A percentile compares a stretch with the other conserved stretches of the same genome.
phyloP scores from a whole-genome alignment of 2,113 vertebrate genomes.

The Crotalus viridis region DNA sequence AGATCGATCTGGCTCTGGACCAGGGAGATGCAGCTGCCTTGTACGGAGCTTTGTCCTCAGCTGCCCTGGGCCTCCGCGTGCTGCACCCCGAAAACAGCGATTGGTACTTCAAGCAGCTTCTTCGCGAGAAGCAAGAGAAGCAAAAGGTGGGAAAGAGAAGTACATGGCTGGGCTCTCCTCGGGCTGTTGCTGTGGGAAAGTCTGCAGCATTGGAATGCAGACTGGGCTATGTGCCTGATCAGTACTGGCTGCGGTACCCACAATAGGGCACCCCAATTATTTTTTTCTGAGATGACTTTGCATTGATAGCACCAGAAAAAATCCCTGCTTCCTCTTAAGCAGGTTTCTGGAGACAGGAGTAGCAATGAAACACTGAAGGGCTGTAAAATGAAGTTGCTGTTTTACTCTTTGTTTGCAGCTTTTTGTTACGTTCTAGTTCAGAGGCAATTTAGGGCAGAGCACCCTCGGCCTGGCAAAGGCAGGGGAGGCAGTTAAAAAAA shows the following conservation, averaged over 20 bases:
- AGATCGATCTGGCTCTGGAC: constrained; percentile 79
- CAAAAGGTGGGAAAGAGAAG: constrained; percentile 74
- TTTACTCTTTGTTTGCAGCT: not conserved
- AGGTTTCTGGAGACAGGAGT: not conserved
- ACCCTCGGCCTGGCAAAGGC: not conserved
- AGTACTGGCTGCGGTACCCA: not conserved
- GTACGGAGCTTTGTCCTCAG: constrained; percentile 74
- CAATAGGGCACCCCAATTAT: not conserved
- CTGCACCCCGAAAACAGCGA: constrained; percentile 83
- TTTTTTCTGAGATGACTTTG: not conserved
- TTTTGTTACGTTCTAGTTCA: not conserved
- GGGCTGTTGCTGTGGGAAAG: no score
- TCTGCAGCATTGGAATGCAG: not conserved
- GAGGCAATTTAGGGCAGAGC: not conserved
- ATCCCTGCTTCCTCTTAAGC: not conserved
- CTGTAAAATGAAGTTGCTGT: not conserved
- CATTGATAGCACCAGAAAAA: not conserved
- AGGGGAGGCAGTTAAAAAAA: not conserved
- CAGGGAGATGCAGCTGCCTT: constrained; percentile 68
- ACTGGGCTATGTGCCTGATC: not conserved
- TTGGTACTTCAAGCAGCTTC: constrained; percentile 95
- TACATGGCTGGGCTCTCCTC: not conserved
- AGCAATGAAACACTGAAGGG: not conserved
- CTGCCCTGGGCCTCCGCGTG: constrained; percentile 79
- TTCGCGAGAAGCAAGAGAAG: constrained; percentile 79